Evolutionary conservation across 2,797 vertebrate species (phyloP).

Genomic region (Scolopax rusticola): DNA sequence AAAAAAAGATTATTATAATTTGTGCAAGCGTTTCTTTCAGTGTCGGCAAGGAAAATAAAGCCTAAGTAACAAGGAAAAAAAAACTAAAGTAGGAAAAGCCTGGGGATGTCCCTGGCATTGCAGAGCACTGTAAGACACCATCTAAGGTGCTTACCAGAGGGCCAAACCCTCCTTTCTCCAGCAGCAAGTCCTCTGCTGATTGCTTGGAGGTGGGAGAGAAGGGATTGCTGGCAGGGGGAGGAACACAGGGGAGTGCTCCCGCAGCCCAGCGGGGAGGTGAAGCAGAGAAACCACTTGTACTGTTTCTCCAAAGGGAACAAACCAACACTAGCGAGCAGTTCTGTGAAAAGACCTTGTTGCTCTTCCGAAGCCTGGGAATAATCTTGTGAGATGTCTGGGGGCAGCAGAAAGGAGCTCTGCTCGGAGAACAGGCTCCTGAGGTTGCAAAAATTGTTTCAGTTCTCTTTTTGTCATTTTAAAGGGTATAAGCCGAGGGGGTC

Average conservation of each 20-base stretch:
- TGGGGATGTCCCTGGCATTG: not conserved
- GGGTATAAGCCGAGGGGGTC: not conserved
- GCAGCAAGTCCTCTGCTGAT: not conserved
- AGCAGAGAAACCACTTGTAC: not conserved
- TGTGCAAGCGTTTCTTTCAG: not conserved
- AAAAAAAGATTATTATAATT: not conserved
- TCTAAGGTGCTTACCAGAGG: not conserved
- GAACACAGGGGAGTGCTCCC: not conserved
- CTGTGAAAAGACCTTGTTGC: not conserved
- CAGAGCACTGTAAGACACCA: rapidly evolving
- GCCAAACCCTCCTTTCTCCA: not conserved
- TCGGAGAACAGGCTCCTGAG: not conserved
- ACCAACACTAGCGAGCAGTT: rapidly evolving
- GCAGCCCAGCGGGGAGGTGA: not conserved
- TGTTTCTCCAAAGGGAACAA: not conserved
- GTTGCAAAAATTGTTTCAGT: not conserved
- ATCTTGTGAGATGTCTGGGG: not conserved
- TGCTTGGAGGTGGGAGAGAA: not conserved
- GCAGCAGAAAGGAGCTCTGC: not conserved
- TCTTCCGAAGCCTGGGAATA: not conserved
- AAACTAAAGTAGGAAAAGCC: not conserved
- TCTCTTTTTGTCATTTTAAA: not conserved
- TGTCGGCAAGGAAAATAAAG: not conserved
- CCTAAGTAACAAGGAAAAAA: not conserved
- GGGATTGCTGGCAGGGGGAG: not conserved